Evolutionary conservation across 2,797 vertebrate genomes (phyloP), one percentile per base, ranked within the genome.

Genomic region (Cryptoblepharus egeriae): DNA sequence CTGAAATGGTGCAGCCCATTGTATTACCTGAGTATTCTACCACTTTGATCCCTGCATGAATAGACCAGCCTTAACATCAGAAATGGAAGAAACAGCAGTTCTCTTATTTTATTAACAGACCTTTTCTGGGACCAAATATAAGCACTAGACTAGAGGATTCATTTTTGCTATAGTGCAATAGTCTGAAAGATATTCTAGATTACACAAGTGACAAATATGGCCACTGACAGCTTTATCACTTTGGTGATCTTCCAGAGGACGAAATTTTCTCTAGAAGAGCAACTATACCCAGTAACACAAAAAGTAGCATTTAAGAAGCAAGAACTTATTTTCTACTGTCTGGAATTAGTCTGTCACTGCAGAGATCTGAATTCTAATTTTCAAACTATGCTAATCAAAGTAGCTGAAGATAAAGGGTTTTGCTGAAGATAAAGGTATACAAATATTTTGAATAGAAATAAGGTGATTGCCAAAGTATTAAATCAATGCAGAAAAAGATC

Each of bases 191-290:
- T 75, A 86, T 81, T 83, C 83, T 86, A 90, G 85, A 91, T 88
- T 91, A 90, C 83, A 73, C 90, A 87, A 92, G 61, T 86, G 93
- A 93, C 92, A 87, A 89, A 88, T 92, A 84, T 86, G 78, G 83
- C 49, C 85, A 90, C 78, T 90, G 92, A 89, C 73, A 85, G 28
- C 87, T 90, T 90, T 89, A 94, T 94, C 91, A 92, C 45, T 77
- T 81, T 95, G 94, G 92, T 85, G 73, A 92, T 94, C 92, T 85
- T 88, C 91, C 93, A 95, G 84, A 79, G 32, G 84, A 95, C 90
- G 92, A 95, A 90, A 85, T 88, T 92, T 94, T 93, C 90, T 92
- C 82, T 91, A 77, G 70, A 87, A 93, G 74, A 83, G 5, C 35
- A 84, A 75, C 78, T 77, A 64, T 93, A 88, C 92, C 11, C 0